Percentiles rank a stretch among this genome's conserved stretches.
phyloP scores from a whole-genome alignment of 2,888 invertebrate genomes.

The Agrochola circellaris region DNA sequence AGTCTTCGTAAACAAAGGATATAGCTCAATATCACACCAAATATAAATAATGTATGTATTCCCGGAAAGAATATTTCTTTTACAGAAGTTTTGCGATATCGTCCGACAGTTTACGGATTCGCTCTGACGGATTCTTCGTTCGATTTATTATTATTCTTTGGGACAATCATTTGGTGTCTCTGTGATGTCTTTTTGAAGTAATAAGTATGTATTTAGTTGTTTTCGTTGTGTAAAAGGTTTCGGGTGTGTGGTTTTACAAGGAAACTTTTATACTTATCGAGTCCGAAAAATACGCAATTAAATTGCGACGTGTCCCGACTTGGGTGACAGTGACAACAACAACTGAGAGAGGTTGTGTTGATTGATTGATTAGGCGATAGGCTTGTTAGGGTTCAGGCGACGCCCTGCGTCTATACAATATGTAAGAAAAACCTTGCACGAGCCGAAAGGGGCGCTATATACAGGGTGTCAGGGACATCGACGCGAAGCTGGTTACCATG shows the following conservation, averaged over 20 bases:
- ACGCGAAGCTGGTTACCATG: too few species aligned
- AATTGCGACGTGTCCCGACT: not conserved
- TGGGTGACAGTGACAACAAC: constrained; percentile 21
- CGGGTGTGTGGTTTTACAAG: not conserved
- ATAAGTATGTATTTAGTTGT: constrained; percentile 19
- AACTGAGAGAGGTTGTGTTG: constrained; percentile 28
- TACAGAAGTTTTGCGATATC: constrained; percentile 66
- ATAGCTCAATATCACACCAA: constrained; percentile 68
- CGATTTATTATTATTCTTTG: constrained; percentile 55
- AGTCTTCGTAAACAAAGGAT: constrained; percentile 77
- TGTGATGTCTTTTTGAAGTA: constrained; percentile 47
- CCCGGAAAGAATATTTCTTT: constrained; percentile 69
- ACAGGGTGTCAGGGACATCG: too few species aligned
- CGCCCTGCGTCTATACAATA: not conserved
- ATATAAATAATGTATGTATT: constrained; percentile 76
- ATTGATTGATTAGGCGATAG: constrained; percentile 27
- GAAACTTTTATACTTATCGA: constrained; percentile 7
- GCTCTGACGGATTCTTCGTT: constrained; percentile 45
- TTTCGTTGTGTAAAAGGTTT: constrained; percentile 22
- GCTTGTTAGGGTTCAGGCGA: not conserved
- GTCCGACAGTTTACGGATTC: constrained; percentile 57
- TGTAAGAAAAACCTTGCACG: too few species aligned
- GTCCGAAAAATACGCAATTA: constrained; percentile 27
- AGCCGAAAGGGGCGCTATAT: too few species aligned
- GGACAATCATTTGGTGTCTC: constrained; percentile 34